Conservation (phyloP, 2,113 vertebrate genomes). For the Sapajus apella region DNA sequence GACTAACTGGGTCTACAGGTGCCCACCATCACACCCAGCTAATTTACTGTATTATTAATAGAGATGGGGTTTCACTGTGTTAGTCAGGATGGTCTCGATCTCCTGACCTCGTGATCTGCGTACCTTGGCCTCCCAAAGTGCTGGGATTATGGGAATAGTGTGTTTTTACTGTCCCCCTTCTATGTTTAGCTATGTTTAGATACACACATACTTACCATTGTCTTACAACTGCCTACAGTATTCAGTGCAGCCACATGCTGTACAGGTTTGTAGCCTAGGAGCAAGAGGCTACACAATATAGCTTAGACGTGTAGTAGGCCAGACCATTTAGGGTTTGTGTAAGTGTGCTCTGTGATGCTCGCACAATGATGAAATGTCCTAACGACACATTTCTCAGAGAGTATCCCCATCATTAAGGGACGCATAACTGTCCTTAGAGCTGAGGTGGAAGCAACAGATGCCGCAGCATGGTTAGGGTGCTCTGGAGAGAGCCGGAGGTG, state of each 20-base stretch:
- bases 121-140: too few species aligned
- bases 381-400: neutral
- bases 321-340: neutral
- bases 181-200: neutral
- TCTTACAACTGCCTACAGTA: neutral
- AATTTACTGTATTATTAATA: too few species aligned
- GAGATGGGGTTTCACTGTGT: too few species aligned
- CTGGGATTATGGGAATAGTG: too few species aligned
- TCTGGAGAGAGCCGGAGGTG: too few species aligned
- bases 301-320: neutral
- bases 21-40: too few species aligned
- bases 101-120: too few species aligned
- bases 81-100: too few species aligned
- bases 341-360: neutral
- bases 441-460: neutral
- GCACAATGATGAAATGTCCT: neutral
- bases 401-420: neutral
- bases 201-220: neutral
- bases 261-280: neutral
- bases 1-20: too few species aligned
- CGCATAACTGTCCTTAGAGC: neutral
- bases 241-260: neutral
- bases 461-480: accelerated
- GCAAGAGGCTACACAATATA: neutral
- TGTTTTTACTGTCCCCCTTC: neutral